Evolutionary conservation across 2,113 vertebrate genomes (phyloP), one percentile per base, ranked within the genome.

Genomic region (Struthio camelus): DNA sequence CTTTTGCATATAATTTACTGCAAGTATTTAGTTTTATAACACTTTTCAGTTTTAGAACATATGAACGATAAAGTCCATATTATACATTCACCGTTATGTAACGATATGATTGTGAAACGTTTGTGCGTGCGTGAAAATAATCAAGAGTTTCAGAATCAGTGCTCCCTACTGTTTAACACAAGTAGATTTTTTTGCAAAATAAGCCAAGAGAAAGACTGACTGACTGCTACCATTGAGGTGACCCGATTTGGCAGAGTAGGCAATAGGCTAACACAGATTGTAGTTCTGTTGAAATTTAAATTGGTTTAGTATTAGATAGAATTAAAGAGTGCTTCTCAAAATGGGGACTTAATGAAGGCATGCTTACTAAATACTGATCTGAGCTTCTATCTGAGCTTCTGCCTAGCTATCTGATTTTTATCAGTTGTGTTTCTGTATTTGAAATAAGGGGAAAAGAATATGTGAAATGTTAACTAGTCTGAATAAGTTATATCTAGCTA

Each of bases 231-330:
- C 5, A 4, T 10, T 90, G 62, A 81, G 51, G 34, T 85, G 76
- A 50, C 61, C n/a, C 85, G 40, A 66, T 72, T 69, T 88, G 64
- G 19, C 11, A 48, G 88, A 92, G 34, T 30, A 65, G 50, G 24
- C 36, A 81, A 44, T 4, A 78, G 24, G 22, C 34, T 83, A 87
- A 56, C 19, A 27, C 14, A 61, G 38, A 67, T 15, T 77, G 50
- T 42, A 80, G 53, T 90, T 91, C 80, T 54, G 61, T 42, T 89
- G 69, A 87, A 66, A 89, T 91, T 97, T 91, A 91, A 84, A 90
- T 86, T 46, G 28, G 44, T 91, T 93, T 70, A 40, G 28, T 38
- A 93, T 96, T 65, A 80, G 46, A 48, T 46, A 6, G 5, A 73
- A 34, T 93, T 62, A 58, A 71, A 78, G 50, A 65, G 8, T 61